Base-by-base conservation (phyloP, 2,797 vertebrate genomes). In the Ceyx erithaca region DNA sequence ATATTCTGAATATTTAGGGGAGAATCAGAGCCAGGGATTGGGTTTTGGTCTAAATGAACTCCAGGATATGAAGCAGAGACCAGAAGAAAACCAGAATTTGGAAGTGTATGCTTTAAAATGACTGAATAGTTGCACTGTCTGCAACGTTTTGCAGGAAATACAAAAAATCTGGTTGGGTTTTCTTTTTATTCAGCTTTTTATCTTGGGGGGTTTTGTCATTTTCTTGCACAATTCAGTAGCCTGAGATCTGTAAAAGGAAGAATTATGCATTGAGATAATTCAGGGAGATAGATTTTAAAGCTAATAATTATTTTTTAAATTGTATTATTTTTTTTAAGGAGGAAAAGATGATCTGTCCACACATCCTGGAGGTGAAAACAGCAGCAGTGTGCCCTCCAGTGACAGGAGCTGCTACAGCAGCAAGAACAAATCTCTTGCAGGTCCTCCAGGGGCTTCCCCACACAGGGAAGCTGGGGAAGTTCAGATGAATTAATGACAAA, bases 321-420 rank as follows among this genome's bases (percentile, higher is more conserved):
- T 9, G 14, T 28, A 14, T 5, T 15, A 33, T 72, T 54, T 69
- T 52, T 26, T 62, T 64, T 51, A n/a, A 70, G 16, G 6, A 8
- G 25, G 9, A n/a, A 35, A 35, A 9, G 0, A 7, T 61, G 25
- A 31, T 49, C 70, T 72, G 1, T 43, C 77, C 12, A 43, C 37
- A 89, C 35, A 25, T 51, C 7, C 6, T 11, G 7, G 70, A 49
- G 83, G 64, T 40, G 57, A 96, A 81, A 91, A 85, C 94, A 96
- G 94, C 91, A 75, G 72, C 83, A 94, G 85, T 88, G 72, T 95
- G 95, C 94, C 96, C 94, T 96, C 94, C 88, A 92, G 95, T 92
- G 95, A 93, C 94, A 75, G 90, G 58, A 92, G 80, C 83, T 81
- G 92, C 94, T 88, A 92, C 91, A 91, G 90, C 91, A 96, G 88